phyloP scores from a whole-genome alignment of 2,797 vertebrate species.

The Lepilemur ruficaudatus region DNA sequence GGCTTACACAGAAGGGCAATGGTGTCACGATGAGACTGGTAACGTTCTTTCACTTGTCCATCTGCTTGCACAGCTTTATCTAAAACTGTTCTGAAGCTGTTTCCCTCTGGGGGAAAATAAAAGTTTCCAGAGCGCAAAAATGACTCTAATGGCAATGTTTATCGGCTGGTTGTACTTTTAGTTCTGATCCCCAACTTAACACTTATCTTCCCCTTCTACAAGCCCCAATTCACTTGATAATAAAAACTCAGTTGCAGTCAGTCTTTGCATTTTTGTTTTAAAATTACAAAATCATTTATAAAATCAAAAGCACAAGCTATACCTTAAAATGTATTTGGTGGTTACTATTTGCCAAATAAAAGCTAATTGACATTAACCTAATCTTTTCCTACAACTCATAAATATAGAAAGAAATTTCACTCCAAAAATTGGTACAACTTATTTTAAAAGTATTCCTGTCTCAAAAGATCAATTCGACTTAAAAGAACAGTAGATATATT shows the following conservation, averaged over 20 bases:
- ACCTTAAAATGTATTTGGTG: neutral
- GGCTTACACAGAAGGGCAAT: constrained; percentile 96
- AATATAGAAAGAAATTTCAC: constrained; percentile 1
- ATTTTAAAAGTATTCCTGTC: constrained; percentile 1
- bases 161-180: neutral
- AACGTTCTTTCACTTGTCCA: constrained; percentile 94
- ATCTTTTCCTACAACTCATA: neutral
- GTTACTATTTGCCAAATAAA: constrained; percentile 7
- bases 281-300: neutral
- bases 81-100: constrained; percentile 90
- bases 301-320: neutral
- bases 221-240: neutral
- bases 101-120: constrained; percentile 88
- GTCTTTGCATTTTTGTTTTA: neutral
- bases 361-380: neutral
- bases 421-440: neutral
- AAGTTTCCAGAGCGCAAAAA: neutral
- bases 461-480: neutral
- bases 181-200: neutral
- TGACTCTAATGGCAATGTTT: neutral
- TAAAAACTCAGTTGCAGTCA: neutral
- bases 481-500: neutral
- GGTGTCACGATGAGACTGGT: constrained; percentile 93
- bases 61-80: constrained; percentile 95
- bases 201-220: neutral